Base-by-base conservation (phyloP, 2,888 invertebrate species). In the Nasonovia ribisnigri region DNA sequence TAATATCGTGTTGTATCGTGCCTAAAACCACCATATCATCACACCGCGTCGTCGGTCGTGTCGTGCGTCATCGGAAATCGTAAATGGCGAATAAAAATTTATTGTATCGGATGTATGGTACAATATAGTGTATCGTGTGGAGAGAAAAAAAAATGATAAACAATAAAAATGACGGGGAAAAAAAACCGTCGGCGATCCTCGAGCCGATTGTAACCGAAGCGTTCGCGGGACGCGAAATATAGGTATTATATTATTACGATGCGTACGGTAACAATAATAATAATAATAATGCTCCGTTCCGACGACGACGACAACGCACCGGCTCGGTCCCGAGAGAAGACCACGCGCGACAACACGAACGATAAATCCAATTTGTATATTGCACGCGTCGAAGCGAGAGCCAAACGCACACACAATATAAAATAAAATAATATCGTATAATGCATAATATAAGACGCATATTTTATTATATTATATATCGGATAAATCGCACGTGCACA, bases 291-390 rank as follows among this genome's bases (percentile, higher is more conserved):
- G 36, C 84, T 36, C 20, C 67, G 67, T n/a, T n/a, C 4, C 77
- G 77, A 77, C n/a, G 36, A 77, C 77, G 77, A 67, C 67, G 67
- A 77, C 77, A 36, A 77, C 77, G 77, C 77, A 77, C 77, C 77
- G 77, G 42, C 77, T 77, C 36, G 67, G 90, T 36, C 20, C 77
- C 67, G 67, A 90, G 90, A 60, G 67, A 67, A 60, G 67, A 77
- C 48, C 36, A 24, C n/a, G 48, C 87, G 51, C 11, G 26, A 43
- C 90, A 51, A 91, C 91, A 91, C 91, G 91, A 13, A 84, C 84
- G 91, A 91, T 91, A 91, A 91, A 91, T 91, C 91, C 91, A 91
- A 91, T 91, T 91, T 91, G 91, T 91, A 91, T 51, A 54, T 91
- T 91, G 54, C 84, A 57, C 90, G 24, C 91, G 91, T 86, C 91